phyloP scores from a whole-genome alignment of 2,797 vertebrate species.

The Pelochelys cantorii region DNA sequence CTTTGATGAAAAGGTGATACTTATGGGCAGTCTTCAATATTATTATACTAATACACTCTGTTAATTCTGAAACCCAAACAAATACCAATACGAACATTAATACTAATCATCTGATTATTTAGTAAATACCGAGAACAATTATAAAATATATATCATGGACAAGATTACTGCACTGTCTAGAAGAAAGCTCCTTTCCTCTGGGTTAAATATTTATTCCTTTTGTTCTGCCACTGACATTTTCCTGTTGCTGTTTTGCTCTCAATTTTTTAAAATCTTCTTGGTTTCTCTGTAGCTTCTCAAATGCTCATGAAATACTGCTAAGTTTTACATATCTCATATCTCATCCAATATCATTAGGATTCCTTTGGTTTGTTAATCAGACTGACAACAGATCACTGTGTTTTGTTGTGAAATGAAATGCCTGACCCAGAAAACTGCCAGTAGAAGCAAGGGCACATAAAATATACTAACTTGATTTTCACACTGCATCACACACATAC shows the following conservation, averaged over 20 bases:
- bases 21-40: background rate
- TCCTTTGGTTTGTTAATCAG: background rate
- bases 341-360: background rate
- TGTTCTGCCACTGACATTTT: background rate
- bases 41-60: background rate
- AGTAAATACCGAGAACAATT: no score
- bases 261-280: background rate
- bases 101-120: background rate
- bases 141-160: background rate
- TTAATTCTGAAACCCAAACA: background rate
- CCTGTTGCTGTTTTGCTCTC: background rate
- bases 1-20: background rate
- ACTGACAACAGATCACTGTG: slow-evolving; percentile 6
- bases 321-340: background rate
- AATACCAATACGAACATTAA: background rate
- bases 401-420: background rate
- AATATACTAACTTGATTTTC: background rate
- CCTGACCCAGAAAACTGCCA: slow-evolving; percentile 22
- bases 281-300: background rate
- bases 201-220: background rate
- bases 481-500: background rate
- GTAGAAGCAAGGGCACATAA: background rate
- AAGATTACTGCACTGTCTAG: background rate
- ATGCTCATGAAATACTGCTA: slow-evolving; percentile 14
- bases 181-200: background rate